A percentile compares a stretch with the other conserved stretches of the same genome.
These are phyloP conservation scores for Parelbella ahira DNA, from an alignment of 2,888 invertebrate genomes.

Conservation along the genomic window DNA sequence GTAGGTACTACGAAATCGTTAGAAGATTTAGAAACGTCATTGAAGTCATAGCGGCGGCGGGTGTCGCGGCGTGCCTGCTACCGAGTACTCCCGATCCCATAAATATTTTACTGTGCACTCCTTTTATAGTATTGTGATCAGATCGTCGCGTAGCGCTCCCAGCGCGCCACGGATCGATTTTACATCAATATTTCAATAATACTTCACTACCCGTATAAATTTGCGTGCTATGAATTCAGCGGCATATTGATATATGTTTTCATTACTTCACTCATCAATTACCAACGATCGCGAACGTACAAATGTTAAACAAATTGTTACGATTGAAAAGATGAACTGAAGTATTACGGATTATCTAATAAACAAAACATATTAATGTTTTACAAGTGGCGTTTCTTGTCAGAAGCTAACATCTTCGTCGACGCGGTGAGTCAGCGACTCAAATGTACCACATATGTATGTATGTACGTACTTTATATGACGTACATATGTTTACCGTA, in stretches of 20 bases:
- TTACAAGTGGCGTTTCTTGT: no score
- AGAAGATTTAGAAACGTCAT: constrained; percentile 26
- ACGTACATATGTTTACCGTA: no score
- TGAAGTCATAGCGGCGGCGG: constrained; percentile 25
- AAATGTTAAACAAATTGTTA: no score
- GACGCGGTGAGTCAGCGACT: no score
- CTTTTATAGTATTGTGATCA: constrained; percentile 67
- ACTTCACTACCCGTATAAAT: constrained; percentile 23
- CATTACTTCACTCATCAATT: constrained; percentile 18
- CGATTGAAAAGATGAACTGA: no score
- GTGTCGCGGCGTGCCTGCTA: constrained; percentile 56
- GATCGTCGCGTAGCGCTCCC: constrained; percentile 46
- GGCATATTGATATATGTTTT: constrained; percentile 16
- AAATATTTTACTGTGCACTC: constrained; percentile 71
- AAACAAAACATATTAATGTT: no score
- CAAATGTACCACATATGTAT: no score
- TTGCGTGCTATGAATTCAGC: constrained; percentile 28
- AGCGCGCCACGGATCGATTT: constrained; percentile 48
- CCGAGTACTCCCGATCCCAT: constrained; percentile 44
- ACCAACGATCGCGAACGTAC: constrained; percentile 5
- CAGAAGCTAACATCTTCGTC: no score
- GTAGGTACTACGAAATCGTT: constrained; percentile 17
- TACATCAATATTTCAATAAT: constrained; percentile 61
- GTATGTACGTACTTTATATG: no score
- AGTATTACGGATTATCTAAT: no score